Evolutionary conservation across 2,113 vertebrate species (phyloP), one percentile per base, ranked within the genome.

Genomic region (Oxygymnocypris stewartii): DNA sequence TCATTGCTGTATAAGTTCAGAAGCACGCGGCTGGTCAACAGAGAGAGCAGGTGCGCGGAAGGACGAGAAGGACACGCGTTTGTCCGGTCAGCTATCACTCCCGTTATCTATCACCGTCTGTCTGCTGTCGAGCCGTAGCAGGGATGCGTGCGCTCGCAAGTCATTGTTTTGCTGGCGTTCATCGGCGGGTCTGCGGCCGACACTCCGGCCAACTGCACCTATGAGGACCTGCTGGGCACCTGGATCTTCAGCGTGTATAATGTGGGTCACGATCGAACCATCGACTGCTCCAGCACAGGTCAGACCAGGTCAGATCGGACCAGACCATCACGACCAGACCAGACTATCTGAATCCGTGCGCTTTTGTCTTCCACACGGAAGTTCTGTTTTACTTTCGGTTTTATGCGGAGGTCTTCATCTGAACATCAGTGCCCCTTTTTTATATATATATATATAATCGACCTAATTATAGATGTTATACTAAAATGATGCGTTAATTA

Each of bases 181-280:
- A 0, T 89, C 81, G 73, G 86, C 84, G 83, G 82, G 0, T 83
- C 89, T 35, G 40, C 77, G 89, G 89, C 93, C 6, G 97, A 99
- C 90, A 99, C 96, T 0, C 98, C 97, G 12, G 97, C 97, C 11
- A 99, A 98, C 94, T 99, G 97, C 93, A 95, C 95, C 35, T 98
- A 96, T 76, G 93, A 94, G 0, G 97, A 98, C 49, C 93, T 99
- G 86, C 90, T 95, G 91, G 98, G 98, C 28, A 92, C 95, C 40
- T 99, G 98, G 98, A 90, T 96, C 61, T 95, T 99, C 82, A 95
- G 96, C 85, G 94, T 98, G 74, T 95, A 95, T 74, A 86, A 91
- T 77, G 94, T 94, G 16, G 93, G 89, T 0, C 89, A 92, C 0
- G 93, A 93, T 73, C 91, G 89, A 4, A 89, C 84, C 63, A 23